These are phyloP conservation scores for Nibea coibor DNA, from an alignment of 2,113 vertebrate genomes.

Conservation along the genomic window DNA sequence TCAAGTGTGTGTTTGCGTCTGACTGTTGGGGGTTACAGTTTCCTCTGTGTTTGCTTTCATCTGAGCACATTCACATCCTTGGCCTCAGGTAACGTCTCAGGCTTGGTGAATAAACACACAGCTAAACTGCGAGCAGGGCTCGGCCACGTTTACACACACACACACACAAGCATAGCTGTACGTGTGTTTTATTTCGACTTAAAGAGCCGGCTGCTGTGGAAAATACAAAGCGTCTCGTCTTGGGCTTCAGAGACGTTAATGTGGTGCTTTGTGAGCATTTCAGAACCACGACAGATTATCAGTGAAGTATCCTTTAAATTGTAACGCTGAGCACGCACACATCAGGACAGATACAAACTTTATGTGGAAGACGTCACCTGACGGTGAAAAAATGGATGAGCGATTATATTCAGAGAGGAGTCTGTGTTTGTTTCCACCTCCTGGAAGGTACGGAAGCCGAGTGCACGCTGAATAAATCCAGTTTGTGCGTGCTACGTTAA, in stretches of 20 bases:
- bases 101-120: background rate
- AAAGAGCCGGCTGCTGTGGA: background rate
- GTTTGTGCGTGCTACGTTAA: background rate
- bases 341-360: too few species aligned
- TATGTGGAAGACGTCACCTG: too few species aligned
- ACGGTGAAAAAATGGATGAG: background rate
- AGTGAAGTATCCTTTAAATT: too few species aligned
- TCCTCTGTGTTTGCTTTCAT: conserved; percentile 40
- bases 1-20: conserved; percentile 12
- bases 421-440: too few species aligned
- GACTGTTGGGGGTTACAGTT: conserved; percentile 11
- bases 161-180: background rate
- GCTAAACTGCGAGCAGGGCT: too few species aligned
- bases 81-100: background rate
- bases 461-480: too few species aligned
- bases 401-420: background rate
- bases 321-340: too few species aligned
- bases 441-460: too few species aligned
- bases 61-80: conserved; percentile 12
- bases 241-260: background rate
- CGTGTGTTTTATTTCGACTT: background rate
- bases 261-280: too few species aligned
- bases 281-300: too few species aligned
- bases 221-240: background rate
- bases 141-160: background rate